These are phyloP conservation scores for Patella vulgata DNA, from an alignment of 1,140 invertebrate species.

Conservation along the genomic window DNA sequence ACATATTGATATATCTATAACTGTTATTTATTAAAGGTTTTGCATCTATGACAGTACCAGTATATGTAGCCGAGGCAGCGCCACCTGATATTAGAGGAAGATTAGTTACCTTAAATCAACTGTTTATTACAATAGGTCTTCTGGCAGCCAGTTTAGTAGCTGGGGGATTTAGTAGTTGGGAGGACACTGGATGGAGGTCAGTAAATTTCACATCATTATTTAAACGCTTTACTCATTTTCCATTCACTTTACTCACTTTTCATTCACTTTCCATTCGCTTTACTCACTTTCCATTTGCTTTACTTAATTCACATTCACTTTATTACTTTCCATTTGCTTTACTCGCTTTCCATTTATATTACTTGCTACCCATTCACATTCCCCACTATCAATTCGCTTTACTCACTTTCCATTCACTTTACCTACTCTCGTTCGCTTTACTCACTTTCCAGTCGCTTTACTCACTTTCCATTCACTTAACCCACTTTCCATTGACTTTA, in stretches of 20 bases:
- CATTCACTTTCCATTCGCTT: neutral
- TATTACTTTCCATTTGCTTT: neutral
- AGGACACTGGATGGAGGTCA: constrained; percentile 58
- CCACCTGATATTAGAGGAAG: constrained; percentile 69
- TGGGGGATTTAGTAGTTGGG: constrained; percentile 68
- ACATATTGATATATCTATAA: too few species aligned
- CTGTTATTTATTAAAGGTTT: too few species aligned
- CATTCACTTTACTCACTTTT: neutral
- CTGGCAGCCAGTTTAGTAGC: constrained; percentile 70
- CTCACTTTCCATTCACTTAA: too few species aligned
- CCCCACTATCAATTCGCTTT: constrained; percentile 2
- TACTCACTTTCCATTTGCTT: neutral
- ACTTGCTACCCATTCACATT: constrained; percentile 1
- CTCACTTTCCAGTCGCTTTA: neutral
- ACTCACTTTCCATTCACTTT: neutral
- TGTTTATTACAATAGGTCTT: constrained; percentile 73
- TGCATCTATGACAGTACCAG: too few species aligned
- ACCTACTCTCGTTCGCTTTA: neutral
- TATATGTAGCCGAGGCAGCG: constrained; percentile 73
- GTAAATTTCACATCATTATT: neutral
- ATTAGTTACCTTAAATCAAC: constrained; percentile 71
- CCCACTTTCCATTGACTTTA: too few species aligned
- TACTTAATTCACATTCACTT: neutral
- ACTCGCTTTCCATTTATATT: neutral
- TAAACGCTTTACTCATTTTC: neutral